These are phyloP conservation scores for Peromyscus californicus DNA, from an alignment of 2,113 vertebrate species.

Conservation along the genomic window DNA sequence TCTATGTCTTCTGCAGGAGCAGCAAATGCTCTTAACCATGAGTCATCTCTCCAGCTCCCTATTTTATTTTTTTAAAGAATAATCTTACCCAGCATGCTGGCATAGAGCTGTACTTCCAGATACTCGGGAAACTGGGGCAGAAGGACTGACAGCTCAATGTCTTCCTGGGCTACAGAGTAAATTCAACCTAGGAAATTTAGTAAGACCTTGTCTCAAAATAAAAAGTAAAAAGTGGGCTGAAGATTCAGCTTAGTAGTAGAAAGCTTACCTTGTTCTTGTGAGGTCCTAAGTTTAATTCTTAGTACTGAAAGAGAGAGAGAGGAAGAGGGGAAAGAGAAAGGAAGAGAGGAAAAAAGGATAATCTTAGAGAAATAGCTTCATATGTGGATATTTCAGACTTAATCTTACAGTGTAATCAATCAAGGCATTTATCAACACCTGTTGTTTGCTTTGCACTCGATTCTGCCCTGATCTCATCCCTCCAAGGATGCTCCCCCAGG, in stretches of 20 bases:
- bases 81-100: neutral
- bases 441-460: neutral
- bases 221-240: neutral
- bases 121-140: neutral
- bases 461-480: neutral
- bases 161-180: no score
- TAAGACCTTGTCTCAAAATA: neutral
- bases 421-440: neutral
- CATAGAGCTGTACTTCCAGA: neutral
- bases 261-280: no score
- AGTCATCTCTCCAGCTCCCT: neutral
- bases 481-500: neutral
- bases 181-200: neutral
- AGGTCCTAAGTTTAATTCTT: neutral
- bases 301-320: neutral
- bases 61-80: conserved; percentile 51
- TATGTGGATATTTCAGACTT: conserved; percentile 7
- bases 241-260: neutral
- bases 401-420: neutral
- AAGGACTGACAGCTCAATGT: neutral
- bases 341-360: neutral
- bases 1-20: neutral
- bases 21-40: neutral
- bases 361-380: neutral
- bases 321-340: neutral